Evolutionary conservation across 1,140 invertebrate genomes (phyloP), one percentile per base, ranked within the genome.

Genomic region (Apolygus lucorum): DNA sequence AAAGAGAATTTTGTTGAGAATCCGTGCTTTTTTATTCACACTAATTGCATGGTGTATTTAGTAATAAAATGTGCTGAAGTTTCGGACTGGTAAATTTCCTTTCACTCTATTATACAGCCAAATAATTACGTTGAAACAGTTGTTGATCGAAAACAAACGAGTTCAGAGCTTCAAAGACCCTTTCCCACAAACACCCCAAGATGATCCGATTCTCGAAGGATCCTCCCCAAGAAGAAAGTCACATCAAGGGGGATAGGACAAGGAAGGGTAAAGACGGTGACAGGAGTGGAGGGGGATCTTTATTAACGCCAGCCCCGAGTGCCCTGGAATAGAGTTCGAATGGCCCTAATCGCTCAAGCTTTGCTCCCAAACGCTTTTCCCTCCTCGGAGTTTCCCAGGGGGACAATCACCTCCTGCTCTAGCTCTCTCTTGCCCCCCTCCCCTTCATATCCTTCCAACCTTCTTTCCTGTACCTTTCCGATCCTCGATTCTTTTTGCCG

Each of bases 291-390:
- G 17, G 8, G 22, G 54, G 54, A 22, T 59, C 54, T 14, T 59
- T 59, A 59, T 59, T 59, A 59, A 59, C 54, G 4, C 54, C 54
- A 59, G 8, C 22, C 54, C 4, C 54, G 22, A 24, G 22, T 11
- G 54, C 11, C 22, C 54, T 13, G 54, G 22, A 59, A 59, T 59
- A 22, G 13, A 59, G 54, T 59, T 59, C 54, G 54, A 24, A 59
- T 59, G 22, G 54, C 54, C 54, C 54, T 59, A 59, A 59, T 59
- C 54, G 54, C 54, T 59, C 54, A 59, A 24, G 13, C 54, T 59
- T 24, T 59, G 54, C 11, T 59, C 22, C n/a, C n/a, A 17, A 11
- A 49, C 34, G 34, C 34, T 17, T 49, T 17, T 17, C 8, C 54
- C 22, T 59, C 22, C 8, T 4, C 54, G 11, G 54, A 17, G 13